phyloP scores from a whole-genome alignment of 2,888 invertebrate genomes.

The Iselma pallidipennis region DNA sequence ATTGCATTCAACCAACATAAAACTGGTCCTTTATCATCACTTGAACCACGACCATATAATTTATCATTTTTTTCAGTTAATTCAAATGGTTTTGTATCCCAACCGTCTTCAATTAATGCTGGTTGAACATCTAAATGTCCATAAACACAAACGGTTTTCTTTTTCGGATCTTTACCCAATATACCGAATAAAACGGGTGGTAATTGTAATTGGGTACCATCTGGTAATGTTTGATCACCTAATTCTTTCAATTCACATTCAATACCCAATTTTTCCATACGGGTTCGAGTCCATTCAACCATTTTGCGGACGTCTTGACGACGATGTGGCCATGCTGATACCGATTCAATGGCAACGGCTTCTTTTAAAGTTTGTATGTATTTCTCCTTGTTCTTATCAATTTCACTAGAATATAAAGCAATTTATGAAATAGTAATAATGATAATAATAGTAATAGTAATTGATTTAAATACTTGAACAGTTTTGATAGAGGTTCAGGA shows the following conservation, averaged over 20 bases:
- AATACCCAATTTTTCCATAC: conserved; percentile 58
- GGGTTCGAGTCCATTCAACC: conserved; percentile 80
- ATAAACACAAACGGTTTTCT: conserved; percentile 93
- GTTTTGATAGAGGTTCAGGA: conserved; percentile 16
- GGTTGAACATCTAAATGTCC: conserved; percentile 99
- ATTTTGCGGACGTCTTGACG: conserved; percentile 81
- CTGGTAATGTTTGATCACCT: conserved; percentile 73
- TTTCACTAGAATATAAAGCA: conserved; percentile 61
- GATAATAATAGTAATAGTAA: background rate
- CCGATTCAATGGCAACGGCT: conserved; percentile 91
- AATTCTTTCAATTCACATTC: conserved; percentile 55
- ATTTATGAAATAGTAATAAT: background rate
- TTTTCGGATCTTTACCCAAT: conserved; percentile 79
- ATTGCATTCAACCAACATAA: conserved; percentile 95
- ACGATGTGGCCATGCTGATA: conserved; percentile 88
- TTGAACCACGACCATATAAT: conserved; percentile 84
- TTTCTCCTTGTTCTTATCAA: conserved; percentile 74
- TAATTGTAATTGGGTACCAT: conserved; percentile 73
- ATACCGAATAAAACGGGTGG: conserved; percentile 85
- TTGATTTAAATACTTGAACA: conserved; percentile 17
- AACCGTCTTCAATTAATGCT: conserved; percentile 89
- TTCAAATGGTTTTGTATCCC: conserved; percentile 94
- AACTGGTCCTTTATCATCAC: conserved; percentile 93
- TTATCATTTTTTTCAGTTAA: conserved; percentile 87
- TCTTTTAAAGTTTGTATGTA: conserved; percentile 81